These are phyloP conservation scores for Drosophila pseudoananassae DNA, from an alignment of 1,140 invertebrate genomes.

Conservation along the genomic window DNA sequence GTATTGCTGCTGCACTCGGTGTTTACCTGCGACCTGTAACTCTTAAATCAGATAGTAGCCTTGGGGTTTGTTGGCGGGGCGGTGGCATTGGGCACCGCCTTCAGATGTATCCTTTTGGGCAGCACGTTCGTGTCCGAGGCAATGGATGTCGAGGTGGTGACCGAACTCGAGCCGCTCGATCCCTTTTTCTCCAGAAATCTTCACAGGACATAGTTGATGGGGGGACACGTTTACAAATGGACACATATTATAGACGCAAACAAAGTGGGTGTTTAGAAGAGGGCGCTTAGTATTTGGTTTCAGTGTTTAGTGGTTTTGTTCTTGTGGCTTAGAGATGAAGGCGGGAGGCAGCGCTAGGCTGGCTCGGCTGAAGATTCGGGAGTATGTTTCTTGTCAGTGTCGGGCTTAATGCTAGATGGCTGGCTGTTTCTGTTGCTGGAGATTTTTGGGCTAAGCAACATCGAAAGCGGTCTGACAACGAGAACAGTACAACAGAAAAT, in stretches of 20 bases:
- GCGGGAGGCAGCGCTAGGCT: conserved; percentile 10
- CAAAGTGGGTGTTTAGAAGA: conserved; percentile 25
- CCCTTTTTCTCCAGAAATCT: conserved; percentile 69
- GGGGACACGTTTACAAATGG: conserved; percentile 30
- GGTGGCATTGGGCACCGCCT: conserved; percentile 8
- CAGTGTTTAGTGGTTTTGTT: conserved; percentile 26
- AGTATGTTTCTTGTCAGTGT: conserved; percentile 37
- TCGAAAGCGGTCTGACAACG: conserved; percentile 72
- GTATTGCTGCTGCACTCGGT: conserved; percentile 4
- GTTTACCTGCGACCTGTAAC: conserved; percentile 30
- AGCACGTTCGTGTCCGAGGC: conserved; percentile 58
- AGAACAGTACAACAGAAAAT: conserved; percentile 62
- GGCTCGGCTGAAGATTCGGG: conserved; percentile 22
- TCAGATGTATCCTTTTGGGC: conserved; percentile 60
- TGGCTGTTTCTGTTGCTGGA: conserved; percentile 28
- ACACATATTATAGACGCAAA: conserved; percentile 49
- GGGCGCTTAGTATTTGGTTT: conserved; percentile 20
- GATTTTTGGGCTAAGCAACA: conserved; percentile 60
- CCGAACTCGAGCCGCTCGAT: conserved; percentile 56
- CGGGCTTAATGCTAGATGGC: conserved; percentile 42
- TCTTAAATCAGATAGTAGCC: conserved; percentile 15
- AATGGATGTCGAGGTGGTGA: conserved; percentile 64
- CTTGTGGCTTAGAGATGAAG: conserved; percentile 3
- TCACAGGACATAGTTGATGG: conserved; percentile 24
- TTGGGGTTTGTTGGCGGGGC: neutral